Conservation (phyloP, 2,888 invertebrate species). For the Maniola hyperantus region DNA sequence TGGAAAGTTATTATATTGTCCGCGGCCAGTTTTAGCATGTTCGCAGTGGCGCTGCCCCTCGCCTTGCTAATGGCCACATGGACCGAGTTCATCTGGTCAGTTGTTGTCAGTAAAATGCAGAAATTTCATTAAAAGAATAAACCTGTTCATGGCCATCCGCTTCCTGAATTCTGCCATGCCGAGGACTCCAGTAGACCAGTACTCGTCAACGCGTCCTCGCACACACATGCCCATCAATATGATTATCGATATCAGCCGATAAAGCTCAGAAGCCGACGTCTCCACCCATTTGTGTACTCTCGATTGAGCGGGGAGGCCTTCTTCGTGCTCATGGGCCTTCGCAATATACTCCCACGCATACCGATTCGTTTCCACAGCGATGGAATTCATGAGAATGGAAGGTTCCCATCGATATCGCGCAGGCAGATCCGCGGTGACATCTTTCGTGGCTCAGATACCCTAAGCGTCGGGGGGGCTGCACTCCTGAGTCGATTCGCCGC, state of each 20-base stretch:
- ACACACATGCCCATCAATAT: constrained; percentile 36
- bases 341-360: constrained; percentile 14
- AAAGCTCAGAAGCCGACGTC: background rate
- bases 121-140: constrained; percentile 19
- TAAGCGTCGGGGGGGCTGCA: no score
- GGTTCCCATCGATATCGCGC: no score
- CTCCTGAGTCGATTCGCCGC: no score
- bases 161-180: no score
- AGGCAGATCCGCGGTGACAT: no score
- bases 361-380: background rate
- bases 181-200: background rate
- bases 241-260: background rate
- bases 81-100: no score
- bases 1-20: constrained; percentile 18
- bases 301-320: background rate
- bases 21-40: no score
- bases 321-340: background rate
- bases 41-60: no score
- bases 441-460: no score
- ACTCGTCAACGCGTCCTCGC: constrained; percentile 26
- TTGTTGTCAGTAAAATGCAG: constrained; percentile 40
- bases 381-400: background rate
- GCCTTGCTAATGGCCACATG: no score
- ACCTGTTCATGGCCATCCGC: background rate
- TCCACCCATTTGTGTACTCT: background rate